These are phyloP conservation scores for Australoheros scitulus DNA, from an alignment of 2,113 vertebrate species.

Conservation along the genomic window DNA sequence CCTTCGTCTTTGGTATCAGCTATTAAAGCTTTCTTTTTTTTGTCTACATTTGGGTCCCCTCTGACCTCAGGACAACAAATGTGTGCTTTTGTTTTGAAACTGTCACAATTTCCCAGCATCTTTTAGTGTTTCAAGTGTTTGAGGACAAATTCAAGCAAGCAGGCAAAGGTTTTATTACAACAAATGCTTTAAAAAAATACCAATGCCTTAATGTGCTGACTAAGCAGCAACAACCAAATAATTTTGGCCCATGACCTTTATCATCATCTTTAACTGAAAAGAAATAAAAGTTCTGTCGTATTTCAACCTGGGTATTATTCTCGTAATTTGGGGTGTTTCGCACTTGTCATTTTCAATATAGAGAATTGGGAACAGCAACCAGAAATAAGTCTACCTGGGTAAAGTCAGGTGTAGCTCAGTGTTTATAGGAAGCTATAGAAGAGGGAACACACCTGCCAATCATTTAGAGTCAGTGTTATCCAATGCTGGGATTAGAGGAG, in stretches of 20 bases:
- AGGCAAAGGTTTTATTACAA: not conserved
- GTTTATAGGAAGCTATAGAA: too few relatives aligned
- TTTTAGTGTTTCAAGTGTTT: not conserved
- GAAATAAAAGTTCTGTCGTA: not conserved
- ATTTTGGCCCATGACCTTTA: not conserved
- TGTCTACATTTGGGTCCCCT: fast-evolving
- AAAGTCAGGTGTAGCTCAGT: not conserved
- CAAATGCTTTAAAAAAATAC: not conserved
- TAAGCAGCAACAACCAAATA: not conserved
- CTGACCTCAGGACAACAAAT: not conserved
- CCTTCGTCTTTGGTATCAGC: not conserved
- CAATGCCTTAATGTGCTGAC: not conserved
- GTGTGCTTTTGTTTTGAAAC: too few relatives aligned
- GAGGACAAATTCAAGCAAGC: not conserved
- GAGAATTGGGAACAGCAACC: not conserved
- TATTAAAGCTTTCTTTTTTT: not conserved
- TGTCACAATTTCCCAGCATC: too few relatives aligned
- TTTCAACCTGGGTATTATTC: not conserved
- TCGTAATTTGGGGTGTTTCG: fast-evolving
- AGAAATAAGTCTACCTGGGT: not conserved
- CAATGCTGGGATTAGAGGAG: not conserved
- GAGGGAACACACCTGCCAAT: not conserved
- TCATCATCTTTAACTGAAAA: too few relatives aligned
- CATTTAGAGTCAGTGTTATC: not conserved
- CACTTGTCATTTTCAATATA: not conserved